phyloP scores from a whole-genome alignment of 2,113 vertebrate genomes.

The Phylloscopus whistleri region DNA sequence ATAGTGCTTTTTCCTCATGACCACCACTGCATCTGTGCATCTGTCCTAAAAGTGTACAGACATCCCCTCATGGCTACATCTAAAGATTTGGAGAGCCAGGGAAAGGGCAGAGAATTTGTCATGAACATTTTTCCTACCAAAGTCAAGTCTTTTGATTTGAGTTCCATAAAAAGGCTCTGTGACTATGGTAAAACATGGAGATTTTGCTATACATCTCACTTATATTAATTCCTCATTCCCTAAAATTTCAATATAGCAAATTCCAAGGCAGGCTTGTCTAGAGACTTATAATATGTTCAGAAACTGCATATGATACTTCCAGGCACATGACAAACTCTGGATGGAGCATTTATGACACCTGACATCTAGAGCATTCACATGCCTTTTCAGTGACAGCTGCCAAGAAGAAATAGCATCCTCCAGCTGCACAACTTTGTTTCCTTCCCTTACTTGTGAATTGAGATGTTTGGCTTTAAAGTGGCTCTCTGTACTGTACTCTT shows the following conservation, averaged over 20 bases:
- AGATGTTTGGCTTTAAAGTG: slow-evolving; percentile 72
- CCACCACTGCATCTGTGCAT: neutral
- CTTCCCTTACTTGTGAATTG: slow-evolving; percentile 69
- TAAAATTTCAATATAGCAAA: neutral
- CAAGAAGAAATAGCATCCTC: slow-evolving; percentile 71
- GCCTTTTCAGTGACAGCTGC: slow-evolving; percentile 74
- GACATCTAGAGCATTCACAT: slow-evolving; percentile 67
- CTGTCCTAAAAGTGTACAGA: neutral
- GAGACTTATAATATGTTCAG: neutral
- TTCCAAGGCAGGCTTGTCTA: neutral
- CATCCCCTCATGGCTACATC: neutral
- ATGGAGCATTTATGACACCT: slow-evolving; percentile 66
- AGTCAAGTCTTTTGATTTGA: neutral
- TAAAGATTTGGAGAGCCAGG: neutral
- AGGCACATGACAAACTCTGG: slow-evolving; percentile 55
- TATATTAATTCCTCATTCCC: neutral
- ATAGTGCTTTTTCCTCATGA: neutral
- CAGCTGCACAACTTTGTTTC: slow-evolving; percentile 74
- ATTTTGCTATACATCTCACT: neutral
- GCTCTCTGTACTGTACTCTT: slow-evolving; percentile 65
- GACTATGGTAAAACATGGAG: neutral
- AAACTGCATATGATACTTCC: slow-evolving; percentile 53
- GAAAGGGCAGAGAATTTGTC: neutral
- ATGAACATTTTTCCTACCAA: neutral
- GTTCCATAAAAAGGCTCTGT: neutral